Evolutionary conservation across 1,140 invertebrate genomes (phyloP).

Genomic region (Drosophila pseudoobscura): DNA sequence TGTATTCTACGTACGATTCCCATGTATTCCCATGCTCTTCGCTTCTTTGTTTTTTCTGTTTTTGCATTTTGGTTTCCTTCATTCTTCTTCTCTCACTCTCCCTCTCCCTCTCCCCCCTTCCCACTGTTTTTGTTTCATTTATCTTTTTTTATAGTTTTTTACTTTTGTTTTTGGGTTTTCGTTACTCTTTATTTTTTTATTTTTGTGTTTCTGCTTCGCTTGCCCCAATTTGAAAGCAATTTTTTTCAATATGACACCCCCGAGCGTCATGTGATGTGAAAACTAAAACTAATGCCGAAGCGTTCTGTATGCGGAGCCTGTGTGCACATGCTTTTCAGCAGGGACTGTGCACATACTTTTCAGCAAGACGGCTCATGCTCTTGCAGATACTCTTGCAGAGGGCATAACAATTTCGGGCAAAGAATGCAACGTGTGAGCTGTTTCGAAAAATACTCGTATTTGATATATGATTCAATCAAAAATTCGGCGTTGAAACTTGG

Average conservation of each 20-base stretch:
- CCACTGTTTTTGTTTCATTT: neutral
- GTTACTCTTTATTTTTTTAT: constrained; percentile 11
- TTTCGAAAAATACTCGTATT: too few relatives aligned
- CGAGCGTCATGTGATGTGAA: constrained; percentile 72
- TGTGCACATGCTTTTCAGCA: too few relatives aligned
- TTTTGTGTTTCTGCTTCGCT: constrained; percentile 41
- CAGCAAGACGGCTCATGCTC: too few relatives aligned
- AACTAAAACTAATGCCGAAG: constrained; percentile 73
- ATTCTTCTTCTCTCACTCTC: constrained; percentile 6
- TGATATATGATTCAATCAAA: too few relatives aligned
- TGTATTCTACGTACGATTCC: neutral
- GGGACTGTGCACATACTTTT: too few relatives aligned
- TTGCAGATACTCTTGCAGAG: too few relatives aligned
- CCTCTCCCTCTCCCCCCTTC: neutral
- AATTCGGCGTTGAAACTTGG: too few relatives aligned
- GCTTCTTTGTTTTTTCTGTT: neutral
- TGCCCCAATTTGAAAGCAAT: constrained; percentile 76
- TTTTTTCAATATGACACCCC: constrained; percentile 77
- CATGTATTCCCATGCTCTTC: constrained; percentile 28
- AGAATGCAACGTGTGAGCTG: too few relatives aligned
- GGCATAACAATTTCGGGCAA: too few relatives aligned
- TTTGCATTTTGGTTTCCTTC: neutral
- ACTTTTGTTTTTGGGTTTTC: constrained; percentile 1
- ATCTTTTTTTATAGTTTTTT: neutral
- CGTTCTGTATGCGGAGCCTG: constrained; percentile 21